Evolutionary conservation across 2,888 invertebrate species (phyloP).

Genomic region (Polyommatus icarus): DNA sequence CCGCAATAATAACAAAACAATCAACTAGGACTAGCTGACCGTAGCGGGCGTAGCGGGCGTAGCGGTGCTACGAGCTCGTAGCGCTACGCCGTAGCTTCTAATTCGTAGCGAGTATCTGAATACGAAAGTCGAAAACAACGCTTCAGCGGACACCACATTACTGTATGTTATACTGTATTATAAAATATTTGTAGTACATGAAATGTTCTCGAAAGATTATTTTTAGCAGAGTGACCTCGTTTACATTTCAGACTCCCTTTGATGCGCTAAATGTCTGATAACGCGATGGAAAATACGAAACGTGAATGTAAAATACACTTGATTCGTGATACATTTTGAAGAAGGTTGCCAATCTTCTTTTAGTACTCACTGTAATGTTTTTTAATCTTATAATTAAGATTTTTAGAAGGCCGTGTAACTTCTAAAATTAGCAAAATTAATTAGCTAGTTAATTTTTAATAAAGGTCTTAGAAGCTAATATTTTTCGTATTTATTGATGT

Average conservation of each 20-base stretch:
- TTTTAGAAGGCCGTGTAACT: too few species aligned
- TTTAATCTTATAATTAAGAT: too few species aligned
- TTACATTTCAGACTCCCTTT: neutral
- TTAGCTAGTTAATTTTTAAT: too few species aligned
- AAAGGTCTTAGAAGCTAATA: too few species aligned
- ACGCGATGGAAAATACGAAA: neutral
- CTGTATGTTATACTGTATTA: too few species aligned
- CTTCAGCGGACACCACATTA: neutral
- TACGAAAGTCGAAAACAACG: slow-evolving; percentile 5
- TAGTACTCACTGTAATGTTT: neutral
- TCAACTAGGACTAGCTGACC: neutral
- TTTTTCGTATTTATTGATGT: too few species aligned
- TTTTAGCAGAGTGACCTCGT: neutral
- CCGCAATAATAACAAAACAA: neutral
- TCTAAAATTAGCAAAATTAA: too few species aligned
- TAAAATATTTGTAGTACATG: too few species aligned
- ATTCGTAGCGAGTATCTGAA: slow-evolving; percentile 3
- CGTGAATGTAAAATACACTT: neutral
- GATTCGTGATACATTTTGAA: neutral
- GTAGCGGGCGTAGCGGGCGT: neutral
- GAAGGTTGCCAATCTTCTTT: neutral
- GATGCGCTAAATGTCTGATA: slow-evolving; percentile 13
- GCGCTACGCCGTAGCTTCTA: neutral
- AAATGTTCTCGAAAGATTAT: neutral
- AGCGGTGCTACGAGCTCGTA: neutral